These are phyloP conservation scores for Basileuterus tristriatus DNA, from an alignment of 2,797 vertebrate species.

Conservation along the genomic window DNA sequence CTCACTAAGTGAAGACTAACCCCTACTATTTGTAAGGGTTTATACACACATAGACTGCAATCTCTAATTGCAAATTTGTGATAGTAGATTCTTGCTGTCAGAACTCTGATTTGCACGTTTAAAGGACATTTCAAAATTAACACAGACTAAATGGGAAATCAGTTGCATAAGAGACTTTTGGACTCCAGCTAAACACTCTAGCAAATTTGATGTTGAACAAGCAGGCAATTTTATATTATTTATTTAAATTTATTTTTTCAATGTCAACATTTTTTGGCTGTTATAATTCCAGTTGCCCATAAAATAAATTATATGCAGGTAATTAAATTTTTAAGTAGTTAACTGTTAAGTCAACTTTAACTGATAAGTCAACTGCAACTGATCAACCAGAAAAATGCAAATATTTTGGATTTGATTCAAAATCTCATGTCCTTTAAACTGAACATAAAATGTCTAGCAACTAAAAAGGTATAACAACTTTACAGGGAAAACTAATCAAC, in stretches of 20 bases:
- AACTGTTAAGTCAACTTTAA: neutral
- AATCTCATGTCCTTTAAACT: neutral
- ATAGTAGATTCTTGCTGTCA: neutral
- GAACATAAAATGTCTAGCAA: neutral
- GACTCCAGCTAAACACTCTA: neutral
- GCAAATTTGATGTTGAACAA: neutral
- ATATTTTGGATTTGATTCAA: neutral
- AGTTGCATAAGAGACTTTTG: neutral
- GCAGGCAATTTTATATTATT: neutral
- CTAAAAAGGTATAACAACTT: neutral
- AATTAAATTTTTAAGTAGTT: neutral
- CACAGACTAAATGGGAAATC: neutral
- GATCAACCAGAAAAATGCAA: neutral
- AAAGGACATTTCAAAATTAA: neutral
- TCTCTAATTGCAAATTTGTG: neutral
- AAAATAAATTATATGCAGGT: neutral
- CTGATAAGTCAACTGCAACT: neutral
- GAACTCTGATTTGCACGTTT: neutral
- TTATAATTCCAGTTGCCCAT: neutral
- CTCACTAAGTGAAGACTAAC: neutral
- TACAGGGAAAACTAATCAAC: neutral
- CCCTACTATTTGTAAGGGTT: neutral
- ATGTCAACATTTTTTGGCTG: neutral
- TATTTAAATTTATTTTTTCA: neutral
- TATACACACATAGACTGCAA: neutral